Base-by-base conservation (phyloP, 2,888 invertebrate species). In the Lycocerus yunnanus region DNA sequence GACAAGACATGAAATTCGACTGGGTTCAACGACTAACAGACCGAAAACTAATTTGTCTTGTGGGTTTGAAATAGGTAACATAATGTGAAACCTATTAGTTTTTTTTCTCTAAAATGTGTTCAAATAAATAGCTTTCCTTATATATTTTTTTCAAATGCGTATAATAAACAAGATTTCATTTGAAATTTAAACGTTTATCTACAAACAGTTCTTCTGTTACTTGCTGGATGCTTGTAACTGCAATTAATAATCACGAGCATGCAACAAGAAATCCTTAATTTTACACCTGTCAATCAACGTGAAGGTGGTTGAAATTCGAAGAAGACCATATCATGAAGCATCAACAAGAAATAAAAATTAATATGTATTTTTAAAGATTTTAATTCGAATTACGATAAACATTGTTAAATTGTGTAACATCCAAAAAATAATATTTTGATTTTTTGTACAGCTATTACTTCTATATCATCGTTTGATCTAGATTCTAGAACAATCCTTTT, bases 241-340 rank as follows among this genome's bases (percentile, higher is more conserved):
- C 65, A 73, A 69, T 73, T 68, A 73, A 68, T 68, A 61, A 68
- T 58, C 16, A 58, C 18, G 58, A 65, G 69, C 69, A 69, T 69
- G 21, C 15, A 73, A 73, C 59, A 59, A 66, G 59, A 71, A 73
- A 73, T 69, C 18, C 58, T 11, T 69, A 73, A 73, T 73, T 73
- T 70, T 61, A 66, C 73, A 73, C 73, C 70, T 73, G 73, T 67
- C 73, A 73, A 66, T 73, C 73, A 73, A 60, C 11, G 15, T 60
- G 73, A 60, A 66, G 69, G 73, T 73, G 73, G 69, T 70, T 66
- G 27, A 73, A 73, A 70, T 66, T 68, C 58, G 18, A 18, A 6
- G 20, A 70, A 69, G 15, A 24, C 15, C 21, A 61, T 58, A 15
- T 24, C 16, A 58, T 67, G 14, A 27, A 67, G 43, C 15, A 16